Evolutionary conservation across 2,888 invertebrate genomes (phyloP), one percentile per base, ranked within the genome.

Genomic region (Volucella inanis): DNA sequence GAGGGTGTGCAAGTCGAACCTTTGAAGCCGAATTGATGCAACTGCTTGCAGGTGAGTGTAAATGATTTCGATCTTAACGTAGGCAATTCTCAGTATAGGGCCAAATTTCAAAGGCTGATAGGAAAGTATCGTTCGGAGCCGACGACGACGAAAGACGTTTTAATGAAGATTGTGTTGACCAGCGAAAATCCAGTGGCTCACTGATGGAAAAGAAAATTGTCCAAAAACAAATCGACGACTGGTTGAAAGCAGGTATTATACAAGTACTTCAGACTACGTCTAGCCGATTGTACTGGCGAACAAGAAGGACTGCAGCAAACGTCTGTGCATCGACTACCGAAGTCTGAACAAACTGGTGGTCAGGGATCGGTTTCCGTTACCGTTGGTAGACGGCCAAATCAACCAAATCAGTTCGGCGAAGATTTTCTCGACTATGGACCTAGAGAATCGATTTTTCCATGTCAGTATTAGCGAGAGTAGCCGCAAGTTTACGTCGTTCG

Each of bases 121-220:
- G 11, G 11, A 18, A 18, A 50, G 18, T 50, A 50, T 18, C n/a
- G 50, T 3, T 18, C 50, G 50, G 18, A 9, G 11, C 15, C 50
- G n/a, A 50, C 4, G 18, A 50, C 18, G 18, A 41, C 59, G 59
- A 59, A 41, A 41, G 15, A 59, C 59, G 59, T 59, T 39, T 43
- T 43, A 59, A 59, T 59, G 15, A 59, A 59, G 12, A 59, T 59
- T 59, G 59, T 59, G 59, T 1, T 59, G 41, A 59, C 59, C 39
- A 59, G 59, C 14, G 41, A 14, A 15, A 59, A 14, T 41, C 15
- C 59, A 59, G 59, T 59, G 43, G 41, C 59, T 59, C 59, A 59
- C 41, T 43, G 38, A 55, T 55, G 12, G 38, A 55, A 55, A 55
- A 55, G 12, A 31, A 55, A 12, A 55, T 38, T 55, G 38, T 38